Base-by-base conservation (phyloP, 2,888 invertebrate species). In the Theretra japonica region DNA sequence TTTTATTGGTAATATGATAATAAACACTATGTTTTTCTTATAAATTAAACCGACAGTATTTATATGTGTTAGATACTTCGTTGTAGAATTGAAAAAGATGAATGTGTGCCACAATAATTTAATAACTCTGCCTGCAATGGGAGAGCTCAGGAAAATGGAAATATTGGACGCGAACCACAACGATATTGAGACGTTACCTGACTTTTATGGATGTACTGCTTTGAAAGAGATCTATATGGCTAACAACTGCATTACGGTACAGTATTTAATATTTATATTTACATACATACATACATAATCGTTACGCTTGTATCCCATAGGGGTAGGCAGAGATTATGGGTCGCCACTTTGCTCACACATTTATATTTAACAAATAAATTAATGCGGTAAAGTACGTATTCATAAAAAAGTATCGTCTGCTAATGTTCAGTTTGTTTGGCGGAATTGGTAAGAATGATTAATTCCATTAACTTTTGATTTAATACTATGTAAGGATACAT, bases 181-280 rank as follows among this genome's bases (percentile, higher is more conserved):
- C 90, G 96, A 97, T 82, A 96, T 99, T 78, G 92, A 95, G 76
- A 92, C 92, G 75, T 90, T 98, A 74, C 98, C 98, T 0, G 96
- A 96, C 82, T 96, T 98, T 75, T 96, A 95, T 79, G 97, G 97
- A 69, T 98, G 98, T 86, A 95, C 95, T 69, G 95, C 95, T 68
- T 90, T 99, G 19, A 97, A 96, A 90, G 97, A 98, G 90, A 90
- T 98, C 71, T 96, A 98, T 90, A 94, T 98, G 81, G 97, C 97
- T 70, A 97, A 98, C 88, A 98, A 98, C 93, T 96, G 92, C 79
- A 96, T 98, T 73, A 95, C 95, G 94, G 97, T 97, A 79, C n/a
- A 59, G 19, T n/a, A n/a, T 28, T n/a, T n/a, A n/a, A n/a, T n/a
- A n/a, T n/a, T n/a, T n/a, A n/a, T n/a, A n/a, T n/a, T n/a, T n/a